These are phyloP conservation scores for Regulus satrapa DNA, from an alignment of 2,113 vertebrate species.

Conservation along the genomic window DNA sequence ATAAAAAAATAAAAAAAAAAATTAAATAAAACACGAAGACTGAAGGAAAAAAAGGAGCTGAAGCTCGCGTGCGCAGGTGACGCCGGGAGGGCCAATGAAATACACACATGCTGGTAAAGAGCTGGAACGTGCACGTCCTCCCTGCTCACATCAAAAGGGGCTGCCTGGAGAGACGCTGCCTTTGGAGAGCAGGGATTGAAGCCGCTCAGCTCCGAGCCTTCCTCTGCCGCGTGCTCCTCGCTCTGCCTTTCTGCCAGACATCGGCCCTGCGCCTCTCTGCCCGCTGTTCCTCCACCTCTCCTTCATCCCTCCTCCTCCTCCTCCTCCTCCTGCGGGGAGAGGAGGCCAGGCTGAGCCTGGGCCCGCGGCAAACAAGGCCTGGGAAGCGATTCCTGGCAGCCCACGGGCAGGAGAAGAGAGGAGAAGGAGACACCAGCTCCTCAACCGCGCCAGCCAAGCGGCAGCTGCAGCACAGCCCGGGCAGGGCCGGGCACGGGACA, in stretches of 20 bases:
- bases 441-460: neutral
- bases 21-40: neutral
- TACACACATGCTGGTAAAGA: neutral
- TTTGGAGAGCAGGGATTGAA: neutral
- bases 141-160: neutral
- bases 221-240: neutral
- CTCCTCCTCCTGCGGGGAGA: neutral
- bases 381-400: neutral
- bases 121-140: neutral
- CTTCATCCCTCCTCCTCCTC: neutral
- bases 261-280: neutral
- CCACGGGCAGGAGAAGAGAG: rapidly evolving
- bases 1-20: neutral
- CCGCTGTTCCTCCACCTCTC: neutral
- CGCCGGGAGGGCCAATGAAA: constrained; percentile 3
- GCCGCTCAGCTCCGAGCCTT: neutral
- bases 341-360: neutral
- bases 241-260: neutral
- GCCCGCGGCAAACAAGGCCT: neutral
- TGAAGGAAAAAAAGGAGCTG: neutral
- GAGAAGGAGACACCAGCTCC: neutral
- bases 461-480: neutral
- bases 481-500: rapidly evolving
- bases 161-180: neutral
- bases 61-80: neutral